These are phyloP conservation scores for Nothoprocta perdicaria DNA, from an alignment of 2,113 vertebrate species.

Conservation along the genomic window DNA sequence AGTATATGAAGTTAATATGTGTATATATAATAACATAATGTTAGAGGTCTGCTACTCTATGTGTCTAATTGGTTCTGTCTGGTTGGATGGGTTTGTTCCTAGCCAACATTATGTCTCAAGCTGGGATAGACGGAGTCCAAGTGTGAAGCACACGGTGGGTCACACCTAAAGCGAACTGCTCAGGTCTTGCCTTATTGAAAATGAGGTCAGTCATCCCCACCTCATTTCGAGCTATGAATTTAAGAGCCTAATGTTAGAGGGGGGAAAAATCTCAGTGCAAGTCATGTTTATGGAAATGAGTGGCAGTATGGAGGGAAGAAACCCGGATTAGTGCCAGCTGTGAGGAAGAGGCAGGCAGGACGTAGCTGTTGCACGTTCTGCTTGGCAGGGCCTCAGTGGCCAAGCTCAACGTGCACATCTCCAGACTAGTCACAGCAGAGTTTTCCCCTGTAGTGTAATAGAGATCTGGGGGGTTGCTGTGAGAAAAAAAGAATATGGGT, in stretches of 20 bases:
- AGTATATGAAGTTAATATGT: background rate
- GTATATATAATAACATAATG: background rate
- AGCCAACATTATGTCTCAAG: background rate
- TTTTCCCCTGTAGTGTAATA: conserved; percentile 33
- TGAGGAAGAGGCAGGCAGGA: conserved; percentile 50
- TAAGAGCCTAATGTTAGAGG: background rate
- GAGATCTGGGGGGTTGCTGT: conserved; percentile 32
- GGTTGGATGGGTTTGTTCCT: background rate
- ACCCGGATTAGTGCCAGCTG: background rate
- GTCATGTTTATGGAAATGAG: conserved; percentile 13
- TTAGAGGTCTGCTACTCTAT: background rate
- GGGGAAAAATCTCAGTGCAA: background rate
- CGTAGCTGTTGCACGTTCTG: conserved; percentile 56
- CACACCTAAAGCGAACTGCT: background rate
- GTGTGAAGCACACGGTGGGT: background rate
- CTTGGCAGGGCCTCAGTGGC: conserved; percentile 50
- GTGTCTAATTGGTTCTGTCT: background rate
- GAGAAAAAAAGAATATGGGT: background rate
- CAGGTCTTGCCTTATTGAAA: background rate
- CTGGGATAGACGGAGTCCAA: background rate
- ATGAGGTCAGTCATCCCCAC: background rate
- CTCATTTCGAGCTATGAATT: background rate
- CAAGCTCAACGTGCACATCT: conserved; percentile 20
- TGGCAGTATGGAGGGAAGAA: background rate
- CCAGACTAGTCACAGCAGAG: conserved; percentile 33